Evolutionary conservation across 2,113 vertebrate genomes (phyloP), one percentile per base, ranked within the genome.

Genomic region (Brachirus orientalis): DNA sequence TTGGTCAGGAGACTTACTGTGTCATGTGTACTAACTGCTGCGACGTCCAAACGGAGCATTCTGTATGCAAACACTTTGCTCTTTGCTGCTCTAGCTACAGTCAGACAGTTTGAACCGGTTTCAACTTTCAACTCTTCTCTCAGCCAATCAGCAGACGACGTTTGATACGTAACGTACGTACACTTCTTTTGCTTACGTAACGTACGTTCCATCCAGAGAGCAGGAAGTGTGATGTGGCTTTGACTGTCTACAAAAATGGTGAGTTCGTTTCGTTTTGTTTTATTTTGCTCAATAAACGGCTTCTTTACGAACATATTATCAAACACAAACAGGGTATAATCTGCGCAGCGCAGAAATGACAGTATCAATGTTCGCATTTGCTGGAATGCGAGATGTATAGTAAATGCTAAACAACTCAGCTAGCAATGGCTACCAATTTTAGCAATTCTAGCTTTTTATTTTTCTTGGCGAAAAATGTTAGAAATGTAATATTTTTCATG

Each of bases 181-280:
- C 40, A 43, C 40, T 43, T 0, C 54, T 11, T 2, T 2, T 6
- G 17, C 43, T 43, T 43, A 63, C 72, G 36, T 62, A 59, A 83
- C 86, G 88, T 83, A 54, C 72, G n/a, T 56, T 86, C 78, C 66
- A 28, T n/a, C n/a, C 3, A 44, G 19, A 41, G 41, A 72, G 53
- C 59, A 72, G 89, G 90, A 91, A 91, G 88, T 92, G 80, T 90
- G 82, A 91, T 90, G 90, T 91, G 91, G 88, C 90, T 84, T 76
- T 90, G 83, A 90, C 45, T 72, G 14, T 51, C 41, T 47, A 43
- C 78, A 70, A 90, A 71, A 89, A 92, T 92, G 90, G 90, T 91
- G 69, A 84, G 86, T 40, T 69, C 74, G 36, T 72, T 51, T 59
- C 13, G 0, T 38, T 10, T 4, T 1, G 7, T 7, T 41, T 52